Base-by-base conservation (phyloP, 2,888 invertebrate species). In the Eustalomyia histrio region DNA sequence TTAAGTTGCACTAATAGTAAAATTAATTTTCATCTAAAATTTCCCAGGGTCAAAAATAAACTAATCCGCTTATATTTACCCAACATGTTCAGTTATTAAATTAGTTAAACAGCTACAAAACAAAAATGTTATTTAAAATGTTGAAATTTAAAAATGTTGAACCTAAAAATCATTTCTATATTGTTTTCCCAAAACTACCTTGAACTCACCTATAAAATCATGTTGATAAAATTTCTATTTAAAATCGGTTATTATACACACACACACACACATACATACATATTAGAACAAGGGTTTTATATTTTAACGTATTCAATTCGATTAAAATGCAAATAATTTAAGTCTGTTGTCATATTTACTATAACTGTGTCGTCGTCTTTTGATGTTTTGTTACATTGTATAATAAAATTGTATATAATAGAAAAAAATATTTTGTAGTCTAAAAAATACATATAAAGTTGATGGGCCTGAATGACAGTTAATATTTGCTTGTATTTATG, bases 311-410 rank as follows among this genome's bases (percentile, higher is more conserved):
- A 53, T 69, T 68, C 76, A 76, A 76, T 76, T 68, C 63, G 57
- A 76, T 76, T 76, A 68, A 76, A 69, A 76, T 76, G 63, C 63
- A 76, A 76, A 76, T 76, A 55, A 63, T 63, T 76, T 63, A 61
- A 68, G 68, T 68, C 61, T 58, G 55, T 50, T 50, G 68, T 61
- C 63, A 52, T 76, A 47, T 52, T 43, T 58, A 7, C 29, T 29
- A 39, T 60, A 52, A 21, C 33, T 29, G 35, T 76, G 53, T 47
- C 55, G 53, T 53, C 24, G 29, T 8, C 55, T 67, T 67, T 75
- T 7, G n/a, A n/a, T n/a, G n/a, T n/a, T n/a, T n/a, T n/a, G n/a
- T 60, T 52, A 21, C 4, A 33, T 29, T n/a, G 12, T 58, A 21
- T 5, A n/a, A n/a, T n/a, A 29, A 57, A 53, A 29, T 14, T n/a